Evolutionary conservation across 2,888 invertebrate species (phyloP), one percentile per base, ranked within the genome.

Genomic region (Zygaena filipendulae): DNA sequence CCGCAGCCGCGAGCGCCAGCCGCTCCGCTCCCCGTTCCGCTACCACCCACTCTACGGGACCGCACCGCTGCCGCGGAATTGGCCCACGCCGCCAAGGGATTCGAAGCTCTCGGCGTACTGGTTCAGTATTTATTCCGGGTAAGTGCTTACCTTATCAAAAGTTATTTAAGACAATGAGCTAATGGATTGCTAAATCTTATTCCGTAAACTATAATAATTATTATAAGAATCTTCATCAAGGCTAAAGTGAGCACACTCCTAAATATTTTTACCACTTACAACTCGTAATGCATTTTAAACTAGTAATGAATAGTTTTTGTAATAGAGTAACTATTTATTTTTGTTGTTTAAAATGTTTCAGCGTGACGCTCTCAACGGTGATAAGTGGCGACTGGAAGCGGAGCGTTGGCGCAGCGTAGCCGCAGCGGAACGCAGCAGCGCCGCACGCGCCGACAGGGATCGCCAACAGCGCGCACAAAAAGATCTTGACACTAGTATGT

Each of bases 61-160:
- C n/a, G n/a, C n/a, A n/a, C n/a, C n/a, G n/a, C n/a, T 40, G 49
- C 63, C 5, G 57, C 52, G 7, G 70, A 79, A 25, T 62, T 82
- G 11, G 74, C 81, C 36, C 82, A 82, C 40, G 77, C 81, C 26
- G 71, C 87, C 25, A 85, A 86, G 46, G 88, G 90, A 32, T 85
- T 92, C 29, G 90, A 94, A 66, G 95, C 92, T 21, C 83, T 95
- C 49, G 89, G 91, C 36, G 86, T 91, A 40, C 84, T 94, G 40
- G 86, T 95, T 44, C 90, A 93, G 64, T 92, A 94, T 72, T 84
- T 95, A 58, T 85, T 85, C 61, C 84, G 87, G 63, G 88, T 88
- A 66, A 84, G 86, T 82, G 9, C 21, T 13, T 25, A 20, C 7
- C 25, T 9, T 19, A 4, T n/a, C n/a, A n/a, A n/a, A n/a, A 9